A percentile compares a stretch with the other conserved stretches of the same genome.
Conservation (phyloP, 2,888 invertebrate species). For the Rhingia campestris region DNA sequence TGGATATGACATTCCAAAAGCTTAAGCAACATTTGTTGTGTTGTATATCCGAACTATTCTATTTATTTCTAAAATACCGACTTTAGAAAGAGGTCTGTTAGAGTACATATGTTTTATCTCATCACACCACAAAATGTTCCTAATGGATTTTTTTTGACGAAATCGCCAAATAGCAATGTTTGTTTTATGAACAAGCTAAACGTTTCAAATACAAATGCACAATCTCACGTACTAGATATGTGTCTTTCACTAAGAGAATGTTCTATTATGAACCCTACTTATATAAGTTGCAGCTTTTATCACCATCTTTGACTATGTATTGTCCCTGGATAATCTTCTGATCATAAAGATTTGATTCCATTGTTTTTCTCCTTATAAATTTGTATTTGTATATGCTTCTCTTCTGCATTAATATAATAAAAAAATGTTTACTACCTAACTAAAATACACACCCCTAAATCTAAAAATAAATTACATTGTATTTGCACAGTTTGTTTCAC, state of each 20-base stretch:
- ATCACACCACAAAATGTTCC: neutral
- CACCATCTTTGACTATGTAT: too few relatives aligned
- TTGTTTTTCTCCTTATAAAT: neutral
- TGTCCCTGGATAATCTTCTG: neutral
- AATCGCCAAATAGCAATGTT: too few relatives aligned
- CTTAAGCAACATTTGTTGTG: neutral
- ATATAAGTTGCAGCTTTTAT: too few relatives aligned
- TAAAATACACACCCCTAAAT: constrained; percentile 15
- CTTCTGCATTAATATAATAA: neutral
- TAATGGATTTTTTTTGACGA: neutral
- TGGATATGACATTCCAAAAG: neutral
- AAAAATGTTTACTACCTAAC: too few relatives aligned
- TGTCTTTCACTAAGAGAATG: neutral
- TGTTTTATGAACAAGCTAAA: too few relatives aligned
- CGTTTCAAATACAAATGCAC: too few relatives aligned
- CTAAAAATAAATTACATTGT: neutral
- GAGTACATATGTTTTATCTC: neutral
- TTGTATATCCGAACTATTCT: neutral
- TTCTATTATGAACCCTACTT: too few relatives aligned
- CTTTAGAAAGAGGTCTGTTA: neutral
- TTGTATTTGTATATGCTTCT: neutral
- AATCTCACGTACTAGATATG: too few relatives aligned
- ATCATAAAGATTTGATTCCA: neutral
- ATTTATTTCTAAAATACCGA: neutral
- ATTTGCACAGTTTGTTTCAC: too few relatives aligned